Percentiles rank a stretch among this genome's conserved stretches.
Evolutionary conservation across 2,888 invertebrate species (phyloP).

Genomic region (Stegophylla sp.): DNA sequence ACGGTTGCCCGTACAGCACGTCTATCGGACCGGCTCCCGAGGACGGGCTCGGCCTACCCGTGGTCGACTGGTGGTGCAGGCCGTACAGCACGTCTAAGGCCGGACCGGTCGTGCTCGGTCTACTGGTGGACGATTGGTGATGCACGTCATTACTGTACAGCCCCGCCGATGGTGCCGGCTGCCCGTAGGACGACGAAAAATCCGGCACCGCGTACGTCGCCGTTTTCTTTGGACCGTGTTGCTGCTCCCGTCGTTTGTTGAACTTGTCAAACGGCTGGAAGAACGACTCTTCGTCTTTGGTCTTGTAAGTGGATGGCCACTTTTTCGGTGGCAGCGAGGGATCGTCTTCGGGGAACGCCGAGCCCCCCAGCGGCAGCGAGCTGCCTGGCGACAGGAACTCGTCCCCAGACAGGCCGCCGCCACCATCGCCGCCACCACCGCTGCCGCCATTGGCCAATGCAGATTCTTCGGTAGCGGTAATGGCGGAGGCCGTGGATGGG

Average conservation of each 20-base stretch:
- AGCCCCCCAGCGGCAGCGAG: constrained; percentile 55
- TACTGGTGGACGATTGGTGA: not conserved
- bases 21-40: not conserved
- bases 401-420: not conserved
- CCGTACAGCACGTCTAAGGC: not conserved
- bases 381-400: constrained; percentile 44
- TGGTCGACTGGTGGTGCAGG: not conserved
- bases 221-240: constrained; percentile 15
- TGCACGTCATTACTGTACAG: not conserved
- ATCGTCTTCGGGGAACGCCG: constrained; percentile 62
- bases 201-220: constrained; percentile 31
- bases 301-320: constrained; percentile 37
- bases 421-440: not conserved
- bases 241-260: constrained; percentile 6
- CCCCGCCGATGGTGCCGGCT: not conserved
- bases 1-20: constrained; percentile 32
- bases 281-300: constrained; percentile 44
- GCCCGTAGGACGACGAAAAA: constrained; percentile 9
- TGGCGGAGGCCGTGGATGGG: no score
- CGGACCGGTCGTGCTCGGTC: not conserved
- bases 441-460: not conserved
- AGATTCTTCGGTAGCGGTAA: not conserved
- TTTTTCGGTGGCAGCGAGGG: constrained; percentile 55
- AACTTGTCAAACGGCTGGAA: constrained; percentile 36
- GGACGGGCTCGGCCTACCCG: not conserved